A percentile compares a stretch with the other conserved stretches of the same genome.
Conservation (phyloP, 1,140 invertebrate genomes). For the Dendroctonus ponderosae region DNA sequence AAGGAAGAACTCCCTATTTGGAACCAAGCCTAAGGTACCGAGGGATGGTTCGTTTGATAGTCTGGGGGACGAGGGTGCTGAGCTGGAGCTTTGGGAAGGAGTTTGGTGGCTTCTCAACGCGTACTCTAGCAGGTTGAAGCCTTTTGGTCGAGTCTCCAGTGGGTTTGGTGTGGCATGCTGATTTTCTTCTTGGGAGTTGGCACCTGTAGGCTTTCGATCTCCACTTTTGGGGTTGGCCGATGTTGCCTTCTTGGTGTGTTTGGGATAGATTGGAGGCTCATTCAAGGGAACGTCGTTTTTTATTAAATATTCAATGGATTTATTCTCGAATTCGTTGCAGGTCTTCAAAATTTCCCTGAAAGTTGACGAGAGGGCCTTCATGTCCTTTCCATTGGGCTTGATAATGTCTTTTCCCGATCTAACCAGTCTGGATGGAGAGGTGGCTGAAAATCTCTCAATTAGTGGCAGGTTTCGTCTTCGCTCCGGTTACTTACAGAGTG, state of each 20-base stretch:
- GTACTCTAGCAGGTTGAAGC: constrained; percentile 11
- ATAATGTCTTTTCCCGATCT: constrained; percentile 17
- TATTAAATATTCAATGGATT: constrained; percentile 10
- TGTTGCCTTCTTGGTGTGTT: no score
- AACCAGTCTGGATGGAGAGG: constrained; percentile 5
- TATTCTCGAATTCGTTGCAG: constrained; percentile 18
- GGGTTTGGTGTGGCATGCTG: neutral
- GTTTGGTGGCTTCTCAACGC: neutral
- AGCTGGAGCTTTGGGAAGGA: neutral
- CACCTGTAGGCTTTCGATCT: no score
- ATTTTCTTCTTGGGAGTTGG: no score
- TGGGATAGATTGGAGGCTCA: neutral
- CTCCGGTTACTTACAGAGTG: neutral
- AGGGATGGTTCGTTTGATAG: neutral
- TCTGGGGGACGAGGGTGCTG: neutral
- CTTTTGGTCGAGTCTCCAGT: neutral
- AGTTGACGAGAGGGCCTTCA: constrained; percentile 9
- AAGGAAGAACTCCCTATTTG: no score
- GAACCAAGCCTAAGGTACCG: neutral
- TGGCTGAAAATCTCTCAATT: constrained; percentile 9
- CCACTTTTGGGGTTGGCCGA: no score
- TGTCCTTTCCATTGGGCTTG: neutral
- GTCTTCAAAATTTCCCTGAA: constrained; percentile 23
- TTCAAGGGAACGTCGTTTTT: constrained; percentile 13
- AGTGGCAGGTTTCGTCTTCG: neutral